phyloP scores from a whole-genome alignment of 30 jellyfish, hydroid and myxozoan genomes.

The Cassiopea andromeda region DNA sequence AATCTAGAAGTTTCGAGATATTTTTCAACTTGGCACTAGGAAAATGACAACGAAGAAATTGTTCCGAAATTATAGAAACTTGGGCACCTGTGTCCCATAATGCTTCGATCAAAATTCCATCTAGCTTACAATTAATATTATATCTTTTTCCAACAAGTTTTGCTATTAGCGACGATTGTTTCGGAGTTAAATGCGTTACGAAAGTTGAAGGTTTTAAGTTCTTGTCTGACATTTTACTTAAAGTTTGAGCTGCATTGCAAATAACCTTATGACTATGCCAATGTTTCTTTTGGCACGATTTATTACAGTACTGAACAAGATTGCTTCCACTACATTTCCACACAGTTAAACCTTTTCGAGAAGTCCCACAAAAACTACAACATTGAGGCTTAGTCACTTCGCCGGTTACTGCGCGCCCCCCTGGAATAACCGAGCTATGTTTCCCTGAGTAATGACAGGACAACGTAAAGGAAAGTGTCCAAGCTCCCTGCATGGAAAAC shows the following conservation, averaged over 20 bases:
- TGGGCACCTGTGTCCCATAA: constrained; percentile 75
- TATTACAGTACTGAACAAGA: constrained; percentile 55
- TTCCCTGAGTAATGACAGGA: not conserved
- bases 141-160: constrained; percentile 46
- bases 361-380: not conserved
- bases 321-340: not conserved
- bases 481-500: not conserved
- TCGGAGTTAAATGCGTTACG: constrained; percentile 52
- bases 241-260: constrained; percentile 41
- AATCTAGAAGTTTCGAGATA: constrained; percentile 4
- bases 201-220: not conserved
- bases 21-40: constrained; percentile 19
- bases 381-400: not conserved
- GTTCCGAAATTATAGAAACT: constrained; percentile 47
- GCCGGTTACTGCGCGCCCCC: not conserved
- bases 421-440: not conserved
- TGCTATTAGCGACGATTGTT: constrained; percentile 37
- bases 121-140: constrained; percentile 20
- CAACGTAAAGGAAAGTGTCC: not conserved
- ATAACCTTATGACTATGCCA: constrained; percentile 56
- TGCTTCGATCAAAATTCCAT: constrained; percentile 16
- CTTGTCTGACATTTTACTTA: constrained; percentile 23
- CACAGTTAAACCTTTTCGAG: not conserved
- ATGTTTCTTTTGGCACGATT: constrained; percentile 57
- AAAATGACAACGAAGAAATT: constrained; percentile 36